Base-by-base conservation (phyloP, 2,888 invertebrate genomes). In the Platycnemis pennipes region DNA sequence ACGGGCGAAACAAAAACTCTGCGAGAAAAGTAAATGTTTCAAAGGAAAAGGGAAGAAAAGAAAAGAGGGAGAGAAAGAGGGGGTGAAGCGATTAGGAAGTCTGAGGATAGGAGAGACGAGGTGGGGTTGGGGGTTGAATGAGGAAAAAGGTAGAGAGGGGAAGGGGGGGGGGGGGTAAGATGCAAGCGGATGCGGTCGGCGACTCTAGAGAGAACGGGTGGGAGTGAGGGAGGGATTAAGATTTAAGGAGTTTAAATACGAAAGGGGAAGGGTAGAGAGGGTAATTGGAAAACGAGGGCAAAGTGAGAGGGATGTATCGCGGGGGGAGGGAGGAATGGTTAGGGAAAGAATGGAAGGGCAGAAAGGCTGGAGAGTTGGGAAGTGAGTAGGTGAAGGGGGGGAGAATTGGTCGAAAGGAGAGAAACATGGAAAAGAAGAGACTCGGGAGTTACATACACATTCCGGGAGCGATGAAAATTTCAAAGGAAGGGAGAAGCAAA, bases 381-480 rank as follows among this genome's bases (percentile, higher is more conserved):
- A n/a, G n/a, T n/a, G n/a, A n/a, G n/a, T 49, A 77, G 77, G 37
- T 2, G 77, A 77, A 8, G n/a, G 31, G 77, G n/a, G 8, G 37
- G 77, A 26, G 77, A 26, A 49, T 11, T 16, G 49, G 19, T 16
- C 0, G 49, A 19, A 49, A 19, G 19, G 49, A 49, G 19, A 16
- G 49, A 49, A 49, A 49, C 49, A 49, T 49, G 77, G 77, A 77
- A 11, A 26, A n/a, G 69, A 2, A 31, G 69, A 31, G 77, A 77
- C 37, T 77, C 31, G 37, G 77, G 26, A 37, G 77, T 77, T 77
- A 37, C 77, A 77, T 37, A 16, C 31, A 26, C 77, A 77, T 77
- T 77, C 37, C 37, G n/a, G 31, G 37, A 63, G 77, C 37, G 77
- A 77, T 77, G 77, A 77, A 77, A 77, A 37, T 77, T 77, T 77